phyloP scores from a whole-genome alignment of 1,140 invertebrate genomes.

The Homarus americanus region DNA sequence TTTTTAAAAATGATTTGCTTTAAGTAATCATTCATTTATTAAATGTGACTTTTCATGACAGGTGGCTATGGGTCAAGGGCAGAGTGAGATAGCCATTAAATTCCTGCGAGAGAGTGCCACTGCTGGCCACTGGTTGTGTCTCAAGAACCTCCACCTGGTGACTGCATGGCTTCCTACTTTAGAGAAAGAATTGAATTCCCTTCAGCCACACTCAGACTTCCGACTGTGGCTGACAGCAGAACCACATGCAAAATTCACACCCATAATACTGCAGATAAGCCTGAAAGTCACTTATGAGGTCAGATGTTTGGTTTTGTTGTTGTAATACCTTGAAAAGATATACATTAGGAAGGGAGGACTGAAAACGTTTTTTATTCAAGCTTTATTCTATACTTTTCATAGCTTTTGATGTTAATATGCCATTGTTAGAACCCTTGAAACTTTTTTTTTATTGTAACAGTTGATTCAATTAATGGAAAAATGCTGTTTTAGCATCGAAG shows the following conservation, averaged over 20 bases:
- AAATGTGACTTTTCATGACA: constrained; percentile 75
- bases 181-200: constrained; percentile 84
- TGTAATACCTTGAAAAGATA: neutral
- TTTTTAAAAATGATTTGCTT: no score
- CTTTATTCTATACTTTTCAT: no score
- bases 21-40: no score
- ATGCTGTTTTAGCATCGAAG: no score
- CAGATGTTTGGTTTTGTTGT: constrained; percentile 76
- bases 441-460: no score
- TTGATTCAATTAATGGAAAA: no score
- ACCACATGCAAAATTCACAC: constrained; percentile 84
- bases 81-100: constrained; percentile 82
- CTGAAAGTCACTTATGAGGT: constrained; percentile 92
- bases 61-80: constrained; percentile 87
- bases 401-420: no score
- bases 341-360: no score
- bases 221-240: constrained; percentile 89
- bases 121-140: constrained; percentile 86
- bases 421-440: no score
- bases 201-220: constrained; percentile 83
- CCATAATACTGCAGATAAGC: constrained; percentile 83
- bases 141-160: constrained; percentile 94
- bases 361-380: no score
- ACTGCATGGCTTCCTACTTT: constrained; percentile 87
- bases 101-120: constrained; percentile 80